These are phyloP conservation scores for Stenoptilia bipunctidactyla DNA, from an alignment of 2,888 invertebrate genomes.

Conservation along the genomic window DNA sequence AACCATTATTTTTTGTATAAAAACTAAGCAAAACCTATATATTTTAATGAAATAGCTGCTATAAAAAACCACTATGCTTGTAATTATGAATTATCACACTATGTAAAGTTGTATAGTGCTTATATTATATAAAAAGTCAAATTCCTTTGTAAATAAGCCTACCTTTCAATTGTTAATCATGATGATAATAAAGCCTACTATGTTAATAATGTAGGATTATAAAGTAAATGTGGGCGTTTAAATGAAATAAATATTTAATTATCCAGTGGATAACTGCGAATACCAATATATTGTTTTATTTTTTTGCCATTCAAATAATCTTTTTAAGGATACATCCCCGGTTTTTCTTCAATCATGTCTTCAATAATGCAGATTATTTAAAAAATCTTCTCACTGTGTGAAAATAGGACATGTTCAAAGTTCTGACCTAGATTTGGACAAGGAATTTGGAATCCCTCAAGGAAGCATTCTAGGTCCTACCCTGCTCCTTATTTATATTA, in stretches of 20 bases:
- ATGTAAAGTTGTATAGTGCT: conserved; percentile 65
- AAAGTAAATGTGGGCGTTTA: conserved; percentile 56
- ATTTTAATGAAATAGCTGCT: neutral
- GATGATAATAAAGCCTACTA: conserved; percentile 61
- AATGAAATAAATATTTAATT: conserved; percentile 55
- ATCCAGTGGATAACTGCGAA: conserved; percentile 61
- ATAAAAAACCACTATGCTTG: conserved; percentile 23
- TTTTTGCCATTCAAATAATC: too few species aligned
- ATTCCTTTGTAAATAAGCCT: conserved; percentile 57
- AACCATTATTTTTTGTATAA: neutral
- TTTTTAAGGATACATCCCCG: too few species aligned
- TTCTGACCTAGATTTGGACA: too few species aligned
- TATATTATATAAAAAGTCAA: conserved; percentile 41
- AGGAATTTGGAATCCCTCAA: too few species aligned
- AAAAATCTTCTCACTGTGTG: too few species aligned
- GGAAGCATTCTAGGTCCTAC: too few species aligned
- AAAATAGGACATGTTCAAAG: too few species aligned
- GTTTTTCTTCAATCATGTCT: too few species aligned
- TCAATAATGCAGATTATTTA: too few species aligned
- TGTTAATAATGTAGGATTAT: conserved; percentile 59
- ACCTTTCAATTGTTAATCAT: conserved; percentile 46
- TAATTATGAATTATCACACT: conserved; percentile 25
- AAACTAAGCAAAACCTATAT: neutral
- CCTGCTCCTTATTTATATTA: too few species aligned
- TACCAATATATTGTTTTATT: conserved; percentile 55